Conservation (phyloP, 1,140 invertebrate species). For the Hyposmocoma kahamanoa region DNA sequence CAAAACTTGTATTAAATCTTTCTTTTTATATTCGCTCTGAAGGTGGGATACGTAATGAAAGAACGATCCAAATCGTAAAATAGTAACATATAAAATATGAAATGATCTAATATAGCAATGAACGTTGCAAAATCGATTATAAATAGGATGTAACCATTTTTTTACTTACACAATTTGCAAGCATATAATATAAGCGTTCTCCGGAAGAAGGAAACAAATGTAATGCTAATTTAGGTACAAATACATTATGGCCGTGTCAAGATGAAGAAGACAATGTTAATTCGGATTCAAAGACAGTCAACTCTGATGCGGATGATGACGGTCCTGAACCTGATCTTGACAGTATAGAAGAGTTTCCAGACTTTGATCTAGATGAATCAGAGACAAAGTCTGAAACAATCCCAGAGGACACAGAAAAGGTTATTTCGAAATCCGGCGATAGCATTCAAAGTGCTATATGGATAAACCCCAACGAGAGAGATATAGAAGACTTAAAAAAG, state of each 20-base stretch:
- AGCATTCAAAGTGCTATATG: constrained; percentile 52
- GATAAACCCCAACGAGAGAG: constrained; percentile 65
- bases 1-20: no score
- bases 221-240: constrained; percentile 39
- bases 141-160: no score
- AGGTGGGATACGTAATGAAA: no score
- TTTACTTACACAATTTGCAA: no score
- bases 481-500: constrained; percentile 73
- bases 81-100: no score
- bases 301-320: constrained; percentile 61
- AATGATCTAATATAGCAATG: no score
- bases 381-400: constrained; percentile 36
- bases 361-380: constrained; percentile 45
- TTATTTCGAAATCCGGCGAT: constrained; percentile 42
- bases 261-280: constrained; percentile 59
- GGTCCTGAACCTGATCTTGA: constrained; percentile 50
- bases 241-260: constrained; percentile 55
- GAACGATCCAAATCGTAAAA: no score
- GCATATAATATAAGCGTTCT: background rate
- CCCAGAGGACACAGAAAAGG: constrained; percentile 35
- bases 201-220: background rate
- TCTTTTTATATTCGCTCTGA: no score
- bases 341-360: constrained; percentile 44
- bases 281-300: constrained; percentile 56
- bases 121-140: no score